Base-by-base conservation (phyloP, 2,113 vertebrate species). In the Phainopepla nitens region DNA sequence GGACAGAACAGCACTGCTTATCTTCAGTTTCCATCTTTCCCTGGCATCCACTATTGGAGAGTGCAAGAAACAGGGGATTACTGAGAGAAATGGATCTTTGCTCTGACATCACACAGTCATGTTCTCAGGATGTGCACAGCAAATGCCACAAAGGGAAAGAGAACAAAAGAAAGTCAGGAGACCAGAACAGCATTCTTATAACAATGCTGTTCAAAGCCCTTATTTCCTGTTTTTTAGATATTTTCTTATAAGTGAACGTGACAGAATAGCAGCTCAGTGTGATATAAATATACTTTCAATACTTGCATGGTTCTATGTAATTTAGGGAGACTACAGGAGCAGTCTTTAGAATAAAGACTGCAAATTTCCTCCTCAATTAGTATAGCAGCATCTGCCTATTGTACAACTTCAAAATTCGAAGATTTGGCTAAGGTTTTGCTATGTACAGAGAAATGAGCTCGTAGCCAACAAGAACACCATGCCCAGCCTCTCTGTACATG, bases 391-490 rank as follows among this genome's bases (percentile, higher is more conserved):
- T 11, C 35, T 87, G 13, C n/a, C 28, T 70, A 12, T 21, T 36
- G 15, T 24, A 25, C 28, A 53, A 2, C 13, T 66, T 45, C 78
- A 61, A 7, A 49, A 47, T 15, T 9, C 50, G 62, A 60, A 71
- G 51, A 49, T 31, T 58, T 56, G 23, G 13, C 16, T 16, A 20
- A 36, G 31, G 3, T 49, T 84, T 77, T 31, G 4, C 31, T 36
- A 21, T 41, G 45, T 22, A 49, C 14, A 61, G 35, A 73, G 18
- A 62, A 8, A 61, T 0, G 11, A n/a, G 18, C 35, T 69, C 0
- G 0, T 4, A 77, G 31, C 15, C 45, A 79, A 36, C n/a, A 54
- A 39, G 25, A 20, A 20, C 21, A 23, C 15, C 1, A 4, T 6
- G 41, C 47, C 51, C 25, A 47, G 8, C 35, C 25, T 21, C 44